Base-by-base conservation (phyloP, 2,113 vertebrate species). In the Tamias sibiricus region DNA sequence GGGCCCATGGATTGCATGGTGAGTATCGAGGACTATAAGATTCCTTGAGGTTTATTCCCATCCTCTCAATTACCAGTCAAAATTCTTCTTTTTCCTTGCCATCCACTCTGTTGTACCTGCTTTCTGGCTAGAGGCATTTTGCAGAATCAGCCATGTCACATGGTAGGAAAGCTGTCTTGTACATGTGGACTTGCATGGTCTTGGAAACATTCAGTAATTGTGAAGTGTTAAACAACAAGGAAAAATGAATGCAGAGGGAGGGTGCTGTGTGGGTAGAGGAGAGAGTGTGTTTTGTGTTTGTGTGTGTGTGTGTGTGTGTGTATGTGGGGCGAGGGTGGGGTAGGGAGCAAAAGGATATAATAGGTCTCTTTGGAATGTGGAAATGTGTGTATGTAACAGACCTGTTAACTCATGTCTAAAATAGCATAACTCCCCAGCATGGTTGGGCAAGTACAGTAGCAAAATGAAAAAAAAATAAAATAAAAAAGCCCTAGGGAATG, bases 331-430 rank as follows among this genome's bases (percentile, higher is more conserved):
- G 24, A 19, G 52, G 59, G 62, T 5, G 24, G 82, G 76, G 76
- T 19, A 64, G 86, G 77, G 59, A 93, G 90, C 84, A 96, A 97
- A 92, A 94, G 40, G 74, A 71, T 95, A 83, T 96, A 96, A 94
- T 96, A 94, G 94, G 95, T 87, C 80, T 95, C 93, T n/a, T 3
- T 90, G 91, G 95, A 98, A 97, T 98, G 96, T 97, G 93, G 97
- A 97, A 97, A 96, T 96, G 54, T 94, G 87, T 97, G 93, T 91
- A 87, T 92, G 87, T 77, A 82, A 94, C 85, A 95, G 87, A 94
- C 98, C 93, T 96, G 97, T 97, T 97, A 96, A 97, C 95, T 97
- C 96, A 92, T 97, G 97, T 97, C 98, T 96, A 80, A 97, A 95
- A 95, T 76, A 97, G 89, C 95, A 81, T 92, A 94, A 96, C 84